Conservation (phyloP, 2,797 vertebrate species). For the Anguilla marmorata region DNA sequence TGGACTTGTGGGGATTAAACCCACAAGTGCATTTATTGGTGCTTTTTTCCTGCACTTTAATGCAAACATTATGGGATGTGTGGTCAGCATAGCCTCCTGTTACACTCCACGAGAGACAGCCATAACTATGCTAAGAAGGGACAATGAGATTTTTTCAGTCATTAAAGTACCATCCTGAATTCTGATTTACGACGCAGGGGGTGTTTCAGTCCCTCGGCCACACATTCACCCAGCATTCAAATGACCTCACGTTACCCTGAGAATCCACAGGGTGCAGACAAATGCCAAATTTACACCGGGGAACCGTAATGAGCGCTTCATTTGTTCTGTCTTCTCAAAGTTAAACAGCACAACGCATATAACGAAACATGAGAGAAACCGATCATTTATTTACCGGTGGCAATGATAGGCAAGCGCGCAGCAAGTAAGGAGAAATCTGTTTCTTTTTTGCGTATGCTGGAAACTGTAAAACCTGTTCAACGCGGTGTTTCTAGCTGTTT, state of each 20-base stretch:
- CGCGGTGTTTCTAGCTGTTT: not conserved
- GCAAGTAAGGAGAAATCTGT: not conserved
- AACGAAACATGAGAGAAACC: not conserved
- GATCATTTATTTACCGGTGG: not conserved
- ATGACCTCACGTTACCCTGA: not conserved
- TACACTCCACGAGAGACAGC: not conserved
- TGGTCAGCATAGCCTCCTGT: not conserved
- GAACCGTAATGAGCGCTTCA: not conserved
- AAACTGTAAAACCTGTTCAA: not conserved
- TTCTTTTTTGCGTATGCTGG: not conserved
- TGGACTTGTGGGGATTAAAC: not conserved
- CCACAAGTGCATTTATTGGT: not conserved
- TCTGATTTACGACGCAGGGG: slow-evolving; percentile 1
- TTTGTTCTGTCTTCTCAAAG: not conserved
- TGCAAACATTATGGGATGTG: not conserved
- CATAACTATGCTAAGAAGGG: not conserved
- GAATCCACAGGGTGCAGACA: not conserved
- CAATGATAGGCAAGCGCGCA: not conserved
- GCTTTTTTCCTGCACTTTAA: not conserved
- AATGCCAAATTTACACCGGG: not conserved
- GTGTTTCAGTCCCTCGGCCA: not conserved
- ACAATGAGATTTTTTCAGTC: not conserved
- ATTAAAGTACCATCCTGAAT: not conserved
- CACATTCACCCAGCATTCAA: not conserved
- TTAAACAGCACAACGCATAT: not conserved